phyloP scores from a whole-genome alignment of 2,888 invertebrate genomes.

The Melanotus villosus region DNA sequence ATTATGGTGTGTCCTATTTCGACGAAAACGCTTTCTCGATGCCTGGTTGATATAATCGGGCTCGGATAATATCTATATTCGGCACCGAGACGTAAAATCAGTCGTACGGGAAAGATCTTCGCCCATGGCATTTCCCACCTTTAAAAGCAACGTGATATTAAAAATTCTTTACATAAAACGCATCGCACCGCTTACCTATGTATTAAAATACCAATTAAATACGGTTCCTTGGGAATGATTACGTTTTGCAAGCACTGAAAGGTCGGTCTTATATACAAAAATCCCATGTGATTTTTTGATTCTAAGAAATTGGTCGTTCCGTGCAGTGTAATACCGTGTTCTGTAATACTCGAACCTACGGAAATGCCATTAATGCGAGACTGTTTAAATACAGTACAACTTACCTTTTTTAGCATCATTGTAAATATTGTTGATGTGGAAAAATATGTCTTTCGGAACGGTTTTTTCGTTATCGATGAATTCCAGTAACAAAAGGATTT shows the following conservation, averaged over 20 bases:
- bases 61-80: conserved; percentile 91
- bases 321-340: conserved; percentile 79
- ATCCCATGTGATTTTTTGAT: conserved; percentile 83
- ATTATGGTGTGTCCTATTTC: conserved; percentile 92
- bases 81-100: conserved; percentile 85
- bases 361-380: too few species aligned
- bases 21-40: conserved; percentile 84
- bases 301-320: conserved; percentile 75
- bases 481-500: conserved; percentile 83
- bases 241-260: conserved; percentile 87
- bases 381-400: too few species aligned
- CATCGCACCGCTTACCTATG: conserved; percentile 72
- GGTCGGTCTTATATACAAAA: conserved; percentile 84
- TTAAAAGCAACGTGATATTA: too few species aligned
- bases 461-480: conserved; percentile 74
- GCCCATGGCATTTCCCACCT: conserved; percentile 88
- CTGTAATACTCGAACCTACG: conserved; percentile 80
- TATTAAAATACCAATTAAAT: conserved; percentile 83
- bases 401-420: conserved; percentile 76
- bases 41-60: conserved; percentile 83
- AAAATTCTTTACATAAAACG: not conserved
- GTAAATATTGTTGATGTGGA: conserved; percentile 81
- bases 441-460: conserved; percentile 81
- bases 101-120: conserved; percentile 81
- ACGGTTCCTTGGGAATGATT: conserved; percentile 80